phyloP scores from a whole-genome alignment of 2,888 invertebrate genomes.

The Melolontha melolontha region DNA sequence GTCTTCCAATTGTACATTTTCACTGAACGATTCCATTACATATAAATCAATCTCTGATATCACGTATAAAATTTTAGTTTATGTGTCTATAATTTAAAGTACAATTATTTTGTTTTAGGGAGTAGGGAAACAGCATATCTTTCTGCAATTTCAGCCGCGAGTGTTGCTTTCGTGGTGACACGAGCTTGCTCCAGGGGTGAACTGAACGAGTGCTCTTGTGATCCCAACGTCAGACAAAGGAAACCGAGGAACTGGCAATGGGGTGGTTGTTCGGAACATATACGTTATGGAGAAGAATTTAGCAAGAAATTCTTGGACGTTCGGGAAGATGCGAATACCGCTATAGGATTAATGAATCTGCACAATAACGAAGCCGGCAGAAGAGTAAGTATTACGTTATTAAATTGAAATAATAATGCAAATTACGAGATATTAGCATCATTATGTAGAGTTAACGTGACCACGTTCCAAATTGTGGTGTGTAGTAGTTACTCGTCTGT shows the following conservation, averaged over 20 bases:
- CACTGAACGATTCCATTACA: too few relatives aligned
- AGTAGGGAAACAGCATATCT: conserved; percentile 92
- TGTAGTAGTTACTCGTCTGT: too few relatives aligned
- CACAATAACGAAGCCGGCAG: conserved; percentile 95
- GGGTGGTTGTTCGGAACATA: conserved; percentile 95
- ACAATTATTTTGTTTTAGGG: conserved; percentile 69
- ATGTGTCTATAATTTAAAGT: neutral
- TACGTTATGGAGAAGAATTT: conserved; percentile 86
- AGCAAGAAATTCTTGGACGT: conserved; percentile 89
- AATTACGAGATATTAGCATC: too few relatives aligned
- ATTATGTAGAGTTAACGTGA: too few relatives aligned
- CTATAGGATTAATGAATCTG: conserved; percentile 86
- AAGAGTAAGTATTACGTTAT: conserved; percentile 70
- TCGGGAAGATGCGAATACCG: conserved; percentile 78
- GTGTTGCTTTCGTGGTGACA: conserved; percentile 89
- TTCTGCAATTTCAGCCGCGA: conserved; percentile 89
- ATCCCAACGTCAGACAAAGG: conserved; percentile 78
- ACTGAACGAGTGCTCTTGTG: conserved; percentile 89
- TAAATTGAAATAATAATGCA: conserved; percentile 2
- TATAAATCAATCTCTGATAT: too few relatives aligned
- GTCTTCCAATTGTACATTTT: too few relatives aligned
- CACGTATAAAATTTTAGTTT: too few relatives aligned
- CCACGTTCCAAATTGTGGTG: too few relatives aligned
- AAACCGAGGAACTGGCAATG: conserved; percentile 87
- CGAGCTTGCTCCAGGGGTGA: conserved; percentile 89